Evolutionary conservation across 1,140 invertebrate species (phyloP).

Genomic region (Monochamus saltuarius): DNA sequence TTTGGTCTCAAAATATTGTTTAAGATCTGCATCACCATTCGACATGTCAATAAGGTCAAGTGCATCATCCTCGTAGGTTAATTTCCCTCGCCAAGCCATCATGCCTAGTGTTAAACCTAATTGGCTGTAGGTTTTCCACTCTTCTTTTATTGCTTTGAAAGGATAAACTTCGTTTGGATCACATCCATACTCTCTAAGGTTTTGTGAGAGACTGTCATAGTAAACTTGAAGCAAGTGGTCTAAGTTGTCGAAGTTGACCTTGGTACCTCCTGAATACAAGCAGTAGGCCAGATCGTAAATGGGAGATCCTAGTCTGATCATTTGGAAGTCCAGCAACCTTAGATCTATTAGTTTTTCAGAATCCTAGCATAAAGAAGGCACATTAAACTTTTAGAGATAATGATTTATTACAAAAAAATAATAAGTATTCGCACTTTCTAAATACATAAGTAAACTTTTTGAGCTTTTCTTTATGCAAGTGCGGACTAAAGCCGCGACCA

Average conservation of each 20-base stretch:
- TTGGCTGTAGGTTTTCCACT: slow-evolving; percentile 47
- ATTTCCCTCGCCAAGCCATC: slow-evolving; percentile 20
- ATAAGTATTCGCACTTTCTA: too few relatives aligned
- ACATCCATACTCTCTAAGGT: slow-evolving; percentile 48
- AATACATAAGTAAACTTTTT: too few relatives aligned
- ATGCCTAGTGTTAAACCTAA: slow-evolving; percentile 37
- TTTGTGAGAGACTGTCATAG: slow-evolving; percentile 53
- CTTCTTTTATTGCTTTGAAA: slow-evolving; percentile 44
- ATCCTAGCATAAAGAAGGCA: too few relatives aligned
- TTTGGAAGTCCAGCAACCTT: slow-evolving; percentile 58
- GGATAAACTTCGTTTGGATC: slow-evolving; percentile 54
- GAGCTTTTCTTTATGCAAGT: too few relatives aligned
- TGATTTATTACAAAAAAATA: too few relatives aligned
- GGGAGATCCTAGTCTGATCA: slow-evolving; percentile 58
- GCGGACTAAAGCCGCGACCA: too few relatives aligned
- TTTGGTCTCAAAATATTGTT: too few relatives aligned
- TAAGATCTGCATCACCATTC: too few relatives aligned
- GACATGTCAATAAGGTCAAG: neutral
- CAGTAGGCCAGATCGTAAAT: slow-evolving; percentile 61
- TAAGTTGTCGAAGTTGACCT: slow-evolving; percentile 53
- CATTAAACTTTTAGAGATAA: too few relatives aligned
- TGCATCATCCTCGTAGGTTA: neutral
- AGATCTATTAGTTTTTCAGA: slow-evolving; percentile 10
- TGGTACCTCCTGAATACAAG: slow-evolving; percentile 58
- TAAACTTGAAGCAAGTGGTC: slow-evolving; percentile 57